Evolutionary conservation across 2,113 vertebrate genomes (phyloP), one percentile per base, ranked within the genome.

Genomic region (Sylvia atricapilla): DNA sequence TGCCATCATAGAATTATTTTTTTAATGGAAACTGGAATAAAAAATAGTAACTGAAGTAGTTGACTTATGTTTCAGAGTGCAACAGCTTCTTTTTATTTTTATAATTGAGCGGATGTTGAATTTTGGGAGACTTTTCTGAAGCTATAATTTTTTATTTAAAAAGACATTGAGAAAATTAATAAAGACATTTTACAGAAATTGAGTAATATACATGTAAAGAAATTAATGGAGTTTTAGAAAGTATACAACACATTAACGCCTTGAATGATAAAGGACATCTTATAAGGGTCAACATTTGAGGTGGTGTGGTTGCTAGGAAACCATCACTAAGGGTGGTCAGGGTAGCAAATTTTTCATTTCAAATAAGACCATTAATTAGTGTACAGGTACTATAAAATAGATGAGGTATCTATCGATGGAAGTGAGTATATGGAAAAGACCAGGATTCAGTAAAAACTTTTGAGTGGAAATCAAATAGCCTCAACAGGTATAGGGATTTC

Each of bases 301-400:
- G 73, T 91, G 70, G 13, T 13, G 66, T 74, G 7, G 94, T 96
- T 97, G 95, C 94, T 95, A 96, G 84, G 88, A 95, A 31, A 97
- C 96, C 39, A 66, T 50, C 59, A 73, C 13, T 92, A 85, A 95
- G 85, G 58, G 14, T 73, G 47, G 5, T 82, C 46, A 90, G n/a
- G 35, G 74, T 75, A 92, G 67, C 25, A 90, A 78, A 76, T 27
- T 9, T 66, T 96, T 91, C 52, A 69, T 93, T 96, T 95, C 46
- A 91, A 93, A 94, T 64, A 55, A 83, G 62, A 79, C 16, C 2
- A 1, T 82, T 96, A 94, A 97, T 96, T 86, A 84, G 28, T 28
- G 23, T 78, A 21, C n/a, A 79, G n/a, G 24, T 84, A 58, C 47
- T 56, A 37, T 35, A 64, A 79, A 89, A 84, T 41, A 76, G 39